Percentiles rank a stretch among this genome's conserved stretches.
phyloP scores from a whole-genome alignment of 2,113 vertebrate species.

The Passerina amoena region DNA sequence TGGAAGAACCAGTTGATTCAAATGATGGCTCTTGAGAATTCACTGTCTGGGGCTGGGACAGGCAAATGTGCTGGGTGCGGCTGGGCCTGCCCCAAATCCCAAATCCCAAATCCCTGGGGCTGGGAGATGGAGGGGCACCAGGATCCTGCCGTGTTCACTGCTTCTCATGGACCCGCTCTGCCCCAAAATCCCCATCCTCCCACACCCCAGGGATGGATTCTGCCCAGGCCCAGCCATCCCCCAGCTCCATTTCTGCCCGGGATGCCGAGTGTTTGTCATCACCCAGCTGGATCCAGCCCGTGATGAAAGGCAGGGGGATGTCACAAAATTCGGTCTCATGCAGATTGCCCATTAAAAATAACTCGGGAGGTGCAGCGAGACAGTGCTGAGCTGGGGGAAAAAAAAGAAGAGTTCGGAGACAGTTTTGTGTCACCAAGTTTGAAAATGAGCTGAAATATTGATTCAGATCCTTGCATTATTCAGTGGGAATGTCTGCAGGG shows the following conservation, averaged over 20 bases:
- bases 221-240: not conserved
- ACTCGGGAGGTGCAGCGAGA: not conserved
- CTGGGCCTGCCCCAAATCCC: not conserved
- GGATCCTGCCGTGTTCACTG: rapidly evolving
- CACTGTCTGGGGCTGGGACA: not conserved
- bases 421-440: conserved; percentile 47
- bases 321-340: not conserved
- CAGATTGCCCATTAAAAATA: conserved; percentile 55
- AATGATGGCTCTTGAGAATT: not conserved
- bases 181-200: not conserved
- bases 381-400: not conserved
- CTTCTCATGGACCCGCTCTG: not conserved
- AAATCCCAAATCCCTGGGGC: not conserved
- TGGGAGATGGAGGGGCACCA: not conserved
- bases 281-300: not conserved
- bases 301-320: conserved; percentile 47
- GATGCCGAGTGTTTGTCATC: not conserved
- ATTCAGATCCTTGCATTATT: conserved; percentile 28
- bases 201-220: rapidly evolving
- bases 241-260: not conserved
- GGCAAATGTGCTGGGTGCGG: not conserved
- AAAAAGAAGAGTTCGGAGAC: conserved; percentile 1
- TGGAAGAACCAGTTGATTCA: conserved; percentile 62
- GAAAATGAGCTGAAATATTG: conserved; percentile 46
- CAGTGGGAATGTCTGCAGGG: not conserved